These are phyloP conservation scores for Macheiramphus alcinus DNA, from an alignment of 2,113 vertebrate genomes.

Conservation along the genomic window DNA sequence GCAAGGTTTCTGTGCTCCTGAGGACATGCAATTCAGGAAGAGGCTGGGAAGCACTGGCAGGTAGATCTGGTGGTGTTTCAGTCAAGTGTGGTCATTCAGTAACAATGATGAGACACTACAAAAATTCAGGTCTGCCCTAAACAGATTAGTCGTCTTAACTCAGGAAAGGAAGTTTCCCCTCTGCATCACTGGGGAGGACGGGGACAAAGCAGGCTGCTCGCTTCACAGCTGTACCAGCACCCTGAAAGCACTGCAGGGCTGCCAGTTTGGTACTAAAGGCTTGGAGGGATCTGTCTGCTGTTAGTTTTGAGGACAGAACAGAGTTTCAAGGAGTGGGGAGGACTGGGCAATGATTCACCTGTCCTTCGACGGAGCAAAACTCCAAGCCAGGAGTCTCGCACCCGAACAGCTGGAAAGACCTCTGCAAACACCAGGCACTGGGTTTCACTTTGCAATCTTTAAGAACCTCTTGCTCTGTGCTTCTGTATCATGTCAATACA, in stretches of 20 bases:
- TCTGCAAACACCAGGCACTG: background rate
- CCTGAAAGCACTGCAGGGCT: background rate
- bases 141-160: background rate
- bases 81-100: background rate
- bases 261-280: background rate
- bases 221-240: background rate
- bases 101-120: background rate
- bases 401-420: background rate
- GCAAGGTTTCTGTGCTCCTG: background rate
- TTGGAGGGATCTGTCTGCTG: background rate
- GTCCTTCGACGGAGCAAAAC: background rate
- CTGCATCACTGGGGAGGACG: background rate
- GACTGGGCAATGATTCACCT: background rate
- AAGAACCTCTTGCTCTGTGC: background rate
- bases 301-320: background rate
- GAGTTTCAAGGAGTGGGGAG: background rate
- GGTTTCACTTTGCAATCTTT: background rate
- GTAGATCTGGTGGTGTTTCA: background rate
- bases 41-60: background rate
- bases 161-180: background rate
- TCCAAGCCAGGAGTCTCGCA: background rate
- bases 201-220: background rate
- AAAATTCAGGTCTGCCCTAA: background rate
- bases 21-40: background rate
- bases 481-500: background rate